Conservation (phyloP, 1,140 invertebrate species). For the Akabosia matsudoensis region DNA sequence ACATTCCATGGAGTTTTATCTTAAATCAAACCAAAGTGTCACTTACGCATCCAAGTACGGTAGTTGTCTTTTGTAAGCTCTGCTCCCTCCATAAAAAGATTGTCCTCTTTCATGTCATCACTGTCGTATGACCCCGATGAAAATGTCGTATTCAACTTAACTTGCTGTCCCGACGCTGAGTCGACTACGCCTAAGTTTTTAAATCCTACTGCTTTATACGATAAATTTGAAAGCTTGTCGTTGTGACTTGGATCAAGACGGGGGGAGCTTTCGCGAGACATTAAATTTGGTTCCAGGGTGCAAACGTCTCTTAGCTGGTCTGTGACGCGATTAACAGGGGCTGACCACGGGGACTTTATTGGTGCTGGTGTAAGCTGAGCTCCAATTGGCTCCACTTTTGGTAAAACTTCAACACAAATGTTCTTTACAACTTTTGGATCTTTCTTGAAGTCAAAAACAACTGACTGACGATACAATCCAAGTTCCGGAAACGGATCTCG, state of each 20-base stretch:
- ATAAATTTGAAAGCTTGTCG: not conserved
- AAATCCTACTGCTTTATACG: not conserved
- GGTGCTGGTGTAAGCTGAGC: not conserved
- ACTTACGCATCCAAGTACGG: conserved; percentile 5
- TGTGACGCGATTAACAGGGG: not conserved
- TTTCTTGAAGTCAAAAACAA: conserved; percentile 25
- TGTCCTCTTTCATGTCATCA: not conserved
- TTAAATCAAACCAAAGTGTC: conserved; percentile 14
- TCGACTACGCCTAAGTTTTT: conserved; percentile 2
- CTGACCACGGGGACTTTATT: not conserved
- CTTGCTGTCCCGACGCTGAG: not conserved
- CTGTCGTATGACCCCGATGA: not conserved
- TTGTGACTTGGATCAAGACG: not conserved
- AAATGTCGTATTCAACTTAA: not conserved
- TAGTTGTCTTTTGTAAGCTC: not conserved
- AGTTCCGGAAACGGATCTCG: not conserved
- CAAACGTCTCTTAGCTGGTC: not conserved
- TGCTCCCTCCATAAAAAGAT: conserved; percentile 7
- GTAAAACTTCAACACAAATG: not conserved
- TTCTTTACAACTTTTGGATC: conserved; percentile 12
- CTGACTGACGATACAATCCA: not conserved
- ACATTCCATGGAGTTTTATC: not conserved
- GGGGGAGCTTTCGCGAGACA: not conserved
- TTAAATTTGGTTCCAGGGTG: not conserved
- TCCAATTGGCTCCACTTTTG: not conserved